Base-by-base conservation (phyloP, 2,888 invertebrate genomes). In the Luperina testacea region DNA sequence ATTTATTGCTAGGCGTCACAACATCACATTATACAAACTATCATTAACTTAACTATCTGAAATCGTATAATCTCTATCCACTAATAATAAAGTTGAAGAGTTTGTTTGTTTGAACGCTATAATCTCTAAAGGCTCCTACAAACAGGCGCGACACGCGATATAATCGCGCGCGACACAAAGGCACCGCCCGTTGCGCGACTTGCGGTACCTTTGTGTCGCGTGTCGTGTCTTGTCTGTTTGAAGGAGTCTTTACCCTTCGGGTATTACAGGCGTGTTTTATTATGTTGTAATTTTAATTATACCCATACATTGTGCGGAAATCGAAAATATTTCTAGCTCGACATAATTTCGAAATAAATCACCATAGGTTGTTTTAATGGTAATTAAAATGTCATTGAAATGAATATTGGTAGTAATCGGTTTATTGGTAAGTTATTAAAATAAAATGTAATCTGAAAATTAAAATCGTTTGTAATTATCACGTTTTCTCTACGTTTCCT, bases 401-500 rank as follows among this genome's bases (percentile, higher is more conserved):
- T 42, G 0, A 9, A 80, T 45, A 32, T 32, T 71, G 32, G 15
- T 45, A 15, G 5, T 27, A 32, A 38, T 59, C 1, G 27, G 32
- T 80, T 32, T 53, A 72, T 7, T 42, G 7, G 4, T 20, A 69
- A 48, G 48, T 48, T 48, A 68, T 57, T 59, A n/a, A 63, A 80
- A 74, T 53, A 68, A 77, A 82, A 70, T 61, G 2, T 61, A 72
- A 68, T 57, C 5, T 5, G 9, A 64, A 64, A 64, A 64, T 74
- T 15, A 27, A 20, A 68, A 63, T 63, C 24, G 24, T 42, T 20
- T 15, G 11, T 24, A 42, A 59, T 53, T 61, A 17, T 6, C 9
- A 17, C 15, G n/a, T 67, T 80, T 80, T 81, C 67, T 81, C n/a
- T 45, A 38, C n/a, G 17, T 38, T 78, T 83, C 59, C 64, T 65